These are phyloP conservation scores for Flexamia atlantica DNA, from an alignment of 2,888 invertebrate genomes.

Conservation along the genomic window DNA sequence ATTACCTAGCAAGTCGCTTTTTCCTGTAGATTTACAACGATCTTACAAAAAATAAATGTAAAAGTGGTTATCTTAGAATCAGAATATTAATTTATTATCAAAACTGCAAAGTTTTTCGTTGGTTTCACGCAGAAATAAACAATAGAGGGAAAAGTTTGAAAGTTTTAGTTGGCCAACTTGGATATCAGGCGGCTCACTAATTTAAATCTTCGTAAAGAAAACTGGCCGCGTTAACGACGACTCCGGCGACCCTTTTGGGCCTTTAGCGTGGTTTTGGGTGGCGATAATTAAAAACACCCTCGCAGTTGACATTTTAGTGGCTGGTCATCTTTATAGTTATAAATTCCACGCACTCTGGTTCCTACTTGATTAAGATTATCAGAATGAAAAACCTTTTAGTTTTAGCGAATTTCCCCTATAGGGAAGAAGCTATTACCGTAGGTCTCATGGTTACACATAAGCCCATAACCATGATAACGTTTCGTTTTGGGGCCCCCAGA, in stretches of 20 bases:
- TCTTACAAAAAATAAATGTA: not conserved
- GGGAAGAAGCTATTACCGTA: too few relatives aligned
- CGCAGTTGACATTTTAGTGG: not conserved
- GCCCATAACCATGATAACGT: too few relatives aligned
- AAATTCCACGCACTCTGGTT: too few relatives aligned
- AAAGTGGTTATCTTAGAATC: conserved; percentile 31
- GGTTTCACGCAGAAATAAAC: conserved; percentile 48
- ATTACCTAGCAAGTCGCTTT: too few relatives aligned
- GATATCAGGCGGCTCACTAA: conserved; percentile 37
- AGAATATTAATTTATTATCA: conserved; percentile 40
- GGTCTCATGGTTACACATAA: too few relatives aligned
- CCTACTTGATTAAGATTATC: too few relatives aligned
- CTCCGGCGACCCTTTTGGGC: conserved; percentile 20
- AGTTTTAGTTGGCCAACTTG: conserved; percentile 45
- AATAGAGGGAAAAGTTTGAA: conserved; percentile 39
- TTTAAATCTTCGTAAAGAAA: conserved; percentile 38
- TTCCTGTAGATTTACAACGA: too few relatives aligned
- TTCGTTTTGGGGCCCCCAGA: too few relatives aligned
- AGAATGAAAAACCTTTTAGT: too few relatives aligned
- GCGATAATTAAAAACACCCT: conserved; percentile 30
- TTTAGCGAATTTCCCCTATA: too few relatives aligned
- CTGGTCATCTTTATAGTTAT: not conserved
- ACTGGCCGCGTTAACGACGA: conserved; percentile 17
- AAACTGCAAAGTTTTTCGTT: conserved; percentile 26
- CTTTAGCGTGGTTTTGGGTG: not conserved